Percentiles rank a stretch among this genome's conserved stretches.
Evolutionary conservation across 2,888 invertebrate species (phyloP).

Genomic region (Drosophila quinaria): DNA sequence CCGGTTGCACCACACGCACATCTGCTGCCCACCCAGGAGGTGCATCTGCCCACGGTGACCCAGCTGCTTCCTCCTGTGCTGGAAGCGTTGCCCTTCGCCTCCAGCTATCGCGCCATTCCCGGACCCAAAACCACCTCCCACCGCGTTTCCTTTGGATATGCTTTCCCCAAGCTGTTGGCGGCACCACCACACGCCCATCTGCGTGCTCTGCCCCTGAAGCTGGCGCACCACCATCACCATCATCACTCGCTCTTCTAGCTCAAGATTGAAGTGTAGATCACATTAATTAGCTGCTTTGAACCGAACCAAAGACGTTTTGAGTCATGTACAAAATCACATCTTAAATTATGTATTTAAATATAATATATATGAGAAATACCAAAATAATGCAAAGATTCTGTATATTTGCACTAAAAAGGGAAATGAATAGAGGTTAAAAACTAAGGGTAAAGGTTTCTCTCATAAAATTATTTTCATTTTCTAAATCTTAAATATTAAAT

Average conservation of each 20-base stretch:
- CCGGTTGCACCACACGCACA: conserved; percentile 38
- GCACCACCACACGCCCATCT: conserved; percentile 78
- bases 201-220: conserved; percentile 73
- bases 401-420: neutral
- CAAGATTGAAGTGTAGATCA: neutral
- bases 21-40: conserved; percentile 57
- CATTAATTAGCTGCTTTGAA: conserved; percentile 12
- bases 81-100: conserved; percentile 75
- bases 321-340: conserved; percentile 34
- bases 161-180: conserved; percentile 75
- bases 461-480: too few relatives aligned
- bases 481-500: too few relatives aligned
- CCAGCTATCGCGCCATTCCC: conserved; percentile 81
- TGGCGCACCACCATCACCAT: conserved; percentile 71
- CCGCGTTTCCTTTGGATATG: conserved; percentile 82
- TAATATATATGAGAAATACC: conserved; percentile 9
- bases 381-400: neutral
- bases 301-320: conserved; percentile 53
- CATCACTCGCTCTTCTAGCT: conserved; percentile 77
- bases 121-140: conserved; percentile 84
- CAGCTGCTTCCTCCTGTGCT: conserved; percentile 66
- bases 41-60: conserved; percentile 62
- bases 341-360: conserved; percentile 43
- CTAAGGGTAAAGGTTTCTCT: too few relatives aligned
- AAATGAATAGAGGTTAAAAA: too few relatives aligned